phyloP scores from a whole-genome alignment of 2,888 invertebrate species.

The Rhamnusium bicolor region DNA sequence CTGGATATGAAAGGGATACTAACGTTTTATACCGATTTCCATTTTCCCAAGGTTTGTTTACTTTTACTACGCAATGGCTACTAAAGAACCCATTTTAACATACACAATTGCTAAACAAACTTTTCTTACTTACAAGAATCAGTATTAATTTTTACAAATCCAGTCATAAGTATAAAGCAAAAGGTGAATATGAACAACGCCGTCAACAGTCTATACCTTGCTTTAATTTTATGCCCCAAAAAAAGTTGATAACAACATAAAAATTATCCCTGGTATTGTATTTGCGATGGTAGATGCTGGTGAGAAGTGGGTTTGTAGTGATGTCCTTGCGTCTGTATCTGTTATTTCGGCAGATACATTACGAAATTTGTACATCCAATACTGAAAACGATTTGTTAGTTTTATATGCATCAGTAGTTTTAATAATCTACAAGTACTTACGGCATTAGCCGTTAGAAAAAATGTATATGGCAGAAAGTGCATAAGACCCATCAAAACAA shows the following conservation, averaged over 20 bases:
- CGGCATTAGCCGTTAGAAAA: slow-evolving; percentile 49
- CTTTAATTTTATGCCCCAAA: slow-evolving; percentile 43
- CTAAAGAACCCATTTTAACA: too few relatives aligned
- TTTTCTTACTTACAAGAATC: not conserved
- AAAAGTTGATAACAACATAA: slow-evolving; percentile 43
- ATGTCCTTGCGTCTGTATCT: slow-evolving; percentile 46
- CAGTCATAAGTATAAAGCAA: not conserved
- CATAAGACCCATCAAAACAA: slow-evolving; percentile 48
- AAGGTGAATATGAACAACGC: not conserved
- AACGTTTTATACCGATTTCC: too few relatives aligned
- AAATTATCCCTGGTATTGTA: slow-evolving; percentile 42
- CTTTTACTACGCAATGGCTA: too few relatives aligned
- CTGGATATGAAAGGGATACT: too few relatives aligned
- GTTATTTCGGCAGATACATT: slow-evolving; percentile 31
- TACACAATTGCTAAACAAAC: too few relatives aligned
- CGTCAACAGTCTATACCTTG: slow-evolving; percentile 4
- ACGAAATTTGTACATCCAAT: slow-evolving; percentile 48
- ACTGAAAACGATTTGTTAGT: slow-evolving; percentile 30
- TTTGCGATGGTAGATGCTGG: slow-evolving; percentile 45
- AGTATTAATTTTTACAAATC: not conserved
- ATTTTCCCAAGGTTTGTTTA: too few relatives aligned
- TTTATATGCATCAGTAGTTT: not conserved
- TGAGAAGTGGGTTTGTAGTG: slow-evolving; percentile 50
- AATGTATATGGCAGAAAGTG: slow-evolving; percentile 50
- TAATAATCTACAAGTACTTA: slow-evolving; percentile 39